Evolutionary conservation across 2,113 vertebrate species (phyloP).

Genomic region (Semnornis frantzii): DNA sequence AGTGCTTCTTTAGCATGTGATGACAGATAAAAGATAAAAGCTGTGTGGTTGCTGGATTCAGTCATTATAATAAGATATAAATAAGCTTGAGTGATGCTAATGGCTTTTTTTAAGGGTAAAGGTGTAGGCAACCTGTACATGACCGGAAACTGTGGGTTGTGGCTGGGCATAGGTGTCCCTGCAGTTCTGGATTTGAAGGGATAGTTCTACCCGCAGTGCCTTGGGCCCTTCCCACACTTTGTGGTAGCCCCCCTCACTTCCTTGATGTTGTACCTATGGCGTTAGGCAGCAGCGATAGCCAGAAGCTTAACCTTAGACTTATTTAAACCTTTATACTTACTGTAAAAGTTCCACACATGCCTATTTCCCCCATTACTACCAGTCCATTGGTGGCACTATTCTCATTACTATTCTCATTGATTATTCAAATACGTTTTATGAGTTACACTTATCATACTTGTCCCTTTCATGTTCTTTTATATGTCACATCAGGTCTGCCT

Average conservation of each 20-base stretch:
- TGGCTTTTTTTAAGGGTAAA: neutral
- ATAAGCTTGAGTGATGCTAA: neutral
- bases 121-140: neutral
- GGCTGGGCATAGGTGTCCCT: neutral
- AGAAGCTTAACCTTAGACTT: neutral
- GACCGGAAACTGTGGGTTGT: neutral
- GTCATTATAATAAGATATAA: neutral
- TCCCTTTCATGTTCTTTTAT: neutral
- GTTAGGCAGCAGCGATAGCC: neutral
- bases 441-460: neutral
- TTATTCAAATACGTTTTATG: neutral
- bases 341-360: neutral
- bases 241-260: neutral
- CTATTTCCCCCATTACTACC: neutral
- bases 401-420: neutral
- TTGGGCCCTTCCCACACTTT: rapidly evolving
- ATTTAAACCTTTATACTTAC: neutral
- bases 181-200: neutral
- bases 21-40: neutral
- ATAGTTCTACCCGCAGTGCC: neutral
- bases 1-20: neutral
- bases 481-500: neutral
- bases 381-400: neutral
- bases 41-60: neutral
- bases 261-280: neutral